Percentiles rank a stretch among this genome's conserved stretches.
Evolutionary conservation across 2,113 vertebrate species (phyloP).

Genomic region (Leptobrachium ailaonicum): DNA sequence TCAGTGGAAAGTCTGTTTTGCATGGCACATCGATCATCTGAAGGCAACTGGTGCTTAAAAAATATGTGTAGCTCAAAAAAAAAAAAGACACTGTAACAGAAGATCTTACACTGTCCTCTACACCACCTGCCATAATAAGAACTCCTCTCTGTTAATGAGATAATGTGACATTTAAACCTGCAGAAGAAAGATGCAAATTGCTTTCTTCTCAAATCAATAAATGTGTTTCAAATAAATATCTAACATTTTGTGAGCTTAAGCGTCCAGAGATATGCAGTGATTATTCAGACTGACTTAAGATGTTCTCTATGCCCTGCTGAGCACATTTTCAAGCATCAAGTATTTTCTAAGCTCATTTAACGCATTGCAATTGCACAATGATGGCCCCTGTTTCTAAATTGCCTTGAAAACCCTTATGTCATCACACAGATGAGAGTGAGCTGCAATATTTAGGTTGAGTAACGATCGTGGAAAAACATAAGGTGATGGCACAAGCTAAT

Average conservation of each 20-base stretch:
- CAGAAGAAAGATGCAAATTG: background rate
- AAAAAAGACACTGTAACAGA: background rate
- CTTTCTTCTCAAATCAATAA: background rate
- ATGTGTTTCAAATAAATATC: background rate
- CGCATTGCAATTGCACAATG: constrained; percentile 34
- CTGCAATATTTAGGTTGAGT: constrained; percentile 14
- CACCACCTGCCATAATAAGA: background rate
- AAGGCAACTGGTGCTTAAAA: too few relatives aligned
- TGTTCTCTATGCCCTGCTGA: constrained; percentile 40
- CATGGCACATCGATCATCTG: too few relatives aligned
- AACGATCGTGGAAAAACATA: background rate
- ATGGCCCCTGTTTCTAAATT: constrained; percentile 30
- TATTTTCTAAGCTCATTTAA: constrained; percentile 33
- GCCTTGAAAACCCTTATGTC: constrained; percentile 10
- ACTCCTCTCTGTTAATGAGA: background rate
- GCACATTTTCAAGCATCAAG: constrained; percentile 38
- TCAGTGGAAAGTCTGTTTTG: too few relatives aligned
- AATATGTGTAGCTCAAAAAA: too few relatives aligned
- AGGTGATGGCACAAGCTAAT: background rate
- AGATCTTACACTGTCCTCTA: background rate
- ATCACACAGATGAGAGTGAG: constrained; percentile 28
- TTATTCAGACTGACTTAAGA: constrained; percentile 42
- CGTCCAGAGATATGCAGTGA: constrained; percentile 34
- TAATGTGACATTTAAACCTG: background rate
- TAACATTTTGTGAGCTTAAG: constrained; percentile 6